These are phyloP conservation scores for Litocranius walleri DNA, from an alignment of 2,113 vertebrate species.

Conservation along the genomic window DNA sequence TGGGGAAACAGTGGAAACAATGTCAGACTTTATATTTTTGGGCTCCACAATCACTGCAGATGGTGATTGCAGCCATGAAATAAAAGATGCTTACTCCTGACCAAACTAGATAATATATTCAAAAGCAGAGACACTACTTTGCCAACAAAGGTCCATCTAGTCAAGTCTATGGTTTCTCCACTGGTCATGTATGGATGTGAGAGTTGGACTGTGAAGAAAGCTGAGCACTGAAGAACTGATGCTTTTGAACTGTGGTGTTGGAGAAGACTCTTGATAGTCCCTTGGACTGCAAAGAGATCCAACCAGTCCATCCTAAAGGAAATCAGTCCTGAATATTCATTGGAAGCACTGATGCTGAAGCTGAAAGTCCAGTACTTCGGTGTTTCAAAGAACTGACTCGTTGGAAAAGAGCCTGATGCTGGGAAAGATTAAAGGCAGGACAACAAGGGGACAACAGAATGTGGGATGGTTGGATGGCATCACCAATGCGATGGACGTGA, in stretches of 20 bases:
- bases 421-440: background rate
- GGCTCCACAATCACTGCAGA: no score
- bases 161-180: background rate
- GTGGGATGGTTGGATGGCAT: background rate
- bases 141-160: background rate
- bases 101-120: background rate
- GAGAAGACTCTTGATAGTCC: background rate
- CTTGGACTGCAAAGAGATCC: background rate
- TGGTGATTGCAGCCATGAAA: no score
- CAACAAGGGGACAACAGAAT: background rate
- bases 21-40: no score
- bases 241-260: background rate
- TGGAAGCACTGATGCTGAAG: background rate
- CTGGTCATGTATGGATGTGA: background rate
- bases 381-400: background rate
- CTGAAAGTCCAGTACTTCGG: background rate
- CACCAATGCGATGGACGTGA: background rate
- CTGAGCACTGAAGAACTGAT: background rate
- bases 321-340: background rate
- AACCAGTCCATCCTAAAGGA: background rate
- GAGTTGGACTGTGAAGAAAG: background rate
- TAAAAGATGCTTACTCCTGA: no score
- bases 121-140: background rate
- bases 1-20: no score
- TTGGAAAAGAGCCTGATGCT: background rate